Evolutionary conservation across 2,888 invertebrate genomes (phyloP), one percentile per base, ranked within the genome.

Genomic region (Entomobrya proxima): DNA sequence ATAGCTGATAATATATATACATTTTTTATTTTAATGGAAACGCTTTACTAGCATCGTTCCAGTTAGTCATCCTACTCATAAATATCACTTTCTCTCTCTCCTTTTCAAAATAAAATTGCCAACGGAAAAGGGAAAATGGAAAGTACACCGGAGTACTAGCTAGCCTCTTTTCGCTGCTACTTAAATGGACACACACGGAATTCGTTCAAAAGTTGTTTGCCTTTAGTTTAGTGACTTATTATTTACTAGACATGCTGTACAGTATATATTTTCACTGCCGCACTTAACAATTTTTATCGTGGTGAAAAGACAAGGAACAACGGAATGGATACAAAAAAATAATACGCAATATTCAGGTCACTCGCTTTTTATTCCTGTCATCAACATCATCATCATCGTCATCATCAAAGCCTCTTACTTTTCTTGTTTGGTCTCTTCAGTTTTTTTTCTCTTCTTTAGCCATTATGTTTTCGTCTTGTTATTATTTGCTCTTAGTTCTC

Each of bases 1-100:
- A 74, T 67, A 40, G 74, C 35, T 35, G 74, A 74, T 74, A 74
- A 61, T 13, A 32, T 52, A 52, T 52, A 74, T 52, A 74, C 50
- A 52, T 74, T 32, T 74, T 72, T 32, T 50, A 74, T 74, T 74
- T 69, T 74, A 74, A 74, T 50, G 74, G 74, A 74, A 74, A 52
- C 74, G 24, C 32, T 74, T 35, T 74, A 52, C 32, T n/a, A n/a
- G n/a, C 52, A 18, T 50, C 32, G 75, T 75, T 55, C 75, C 15
- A 55, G 24, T 75, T 55, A 55, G 75, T 75, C 75, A 75, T 55
- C 61, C 37, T 24, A 40, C 40, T 81, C 75, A 82, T 82, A 82
- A 74, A 82, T 82, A 82, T 74, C 74, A 72, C 55, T 74, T 74
- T 74, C 24, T 75, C 72, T 18, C 50, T 44, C 44, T 30, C 37